Evolutionary conservation across 1,140 invertebrate genomes (phyloP), one percentile per base, ranked within the genome.

Genomic region (Cydia pomonella): DNA sequence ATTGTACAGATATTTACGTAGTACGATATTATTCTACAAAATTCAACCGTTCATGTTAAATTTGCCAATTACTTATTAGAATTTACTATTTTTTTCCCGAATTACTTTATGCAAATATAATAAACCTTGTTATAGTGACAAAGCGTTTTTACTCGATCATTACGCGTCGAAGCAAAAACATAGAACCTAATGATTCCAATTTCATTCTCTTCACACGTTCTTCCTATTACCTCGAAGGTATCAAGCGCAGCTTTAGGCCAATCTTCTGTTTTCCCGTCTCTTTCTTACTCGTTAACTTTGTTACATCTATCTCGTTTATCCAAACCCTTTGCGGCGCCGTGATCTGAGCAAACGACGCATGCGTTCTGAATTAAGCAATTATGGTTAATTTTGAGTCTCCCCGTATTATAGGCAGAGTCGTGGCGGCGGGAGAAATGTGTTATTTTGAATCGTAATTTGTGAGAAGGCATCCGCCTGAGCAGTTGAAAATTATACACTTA

Each of bases 401-500:
- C 84, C 85, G 81, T 87, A 85, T 83, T 84, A 84, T 80, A 82
- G 80, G 71, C 53, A 47, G 82, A 80, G 84, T 85, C 85, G 86
- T 85, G 87, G 84, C 83, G 84, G 87, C 81, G 76, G 82, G 85
- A 80, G 87, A 90, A 82, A 89, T 90, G 88, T 92, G 90, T 92
- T 92, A 92, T 92, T 92, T 92, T 84, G 88, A 83, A 90, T 88
- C 84, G 86, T 92, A 92, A 92, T 92, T 92, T 90, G 89, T 91
- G 89, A 88, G 90, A 89, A 87, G 87, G 88, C 85, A 91, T 87
- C 88, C 90, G 87, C 82, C 80, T 84, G 85, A 89, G 79, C 87
- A 91, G 86, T 87, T 91, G 89, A 90, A 90, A 92, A 92, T 92
- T 92, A 92, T 85, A 90, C 79, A 84, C 81, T 72, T 63, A 63